Conservation (phyloP, 1,140 invertebrate species). For the Penaeus vannamei region DNA sequence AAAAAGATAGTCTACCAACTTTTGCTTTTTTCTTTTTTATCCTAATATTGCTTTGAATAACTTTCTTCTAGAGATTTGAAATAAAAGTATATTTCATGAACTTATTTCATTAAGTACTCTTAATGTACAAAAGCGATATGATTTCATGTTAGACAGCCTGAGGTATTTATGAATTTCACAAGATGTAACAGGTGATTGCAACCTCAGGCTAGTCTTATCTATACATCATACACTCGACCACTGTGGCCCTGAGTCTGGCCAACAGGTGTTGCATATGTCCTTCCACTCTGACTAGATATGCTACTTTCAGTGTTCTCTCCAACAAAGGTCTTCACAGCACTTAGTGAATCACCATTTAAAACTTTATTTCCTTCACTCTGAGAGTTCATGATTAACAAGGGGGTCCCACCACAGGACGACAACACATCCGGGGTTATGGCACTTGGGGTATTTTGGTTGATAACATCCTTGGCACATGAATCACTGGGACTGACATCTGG, state of each 20-base stretch:
- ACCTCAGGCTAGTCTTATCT: neutral
- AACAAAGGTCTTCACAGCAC: too few species aligned
- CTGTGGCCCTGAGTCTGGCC: neutral
- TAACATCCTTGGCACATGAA: conserved; percentile 41
- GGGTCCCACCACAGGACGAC: conserved; percentile 45
- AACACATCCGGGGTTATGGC: conserved; percentile 46
- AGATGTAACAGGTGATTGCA: too few species aligned
- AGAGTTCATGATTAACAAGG: conserved; percentile 4
- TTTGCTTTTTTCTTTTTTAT: too few species aligned
- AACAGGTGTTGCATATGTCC: too few species aligned
- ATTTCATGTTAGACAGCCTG: too few species aligned
- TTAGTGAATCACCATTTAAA: neutral
- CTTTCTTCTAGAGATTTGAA: too few species aligned
- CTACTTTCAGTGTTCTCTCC: neutral
- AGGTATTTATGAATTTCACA: too few species aligned
- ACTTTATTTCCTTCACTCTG: neutral
- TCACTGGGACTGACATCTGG: conserved; percentile 35
- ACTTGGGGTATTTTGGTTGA: conserved; percentile 41
- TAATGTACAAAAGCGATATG: too few species aligned
- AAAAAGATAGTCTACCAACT: too few species aligned
- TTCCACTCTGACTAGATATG: neutral
- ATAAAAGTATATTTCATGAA: too few species aligned
- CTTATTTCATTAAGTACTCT: too few species aligned
- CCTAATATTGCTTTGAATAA: too few species aligned
- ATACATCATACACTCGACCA: conserved; percentile 57